Base-by-base conservation (phyloP, 2,888 invertebrate genomes). In the Colostygia pectinataria region DNA sequence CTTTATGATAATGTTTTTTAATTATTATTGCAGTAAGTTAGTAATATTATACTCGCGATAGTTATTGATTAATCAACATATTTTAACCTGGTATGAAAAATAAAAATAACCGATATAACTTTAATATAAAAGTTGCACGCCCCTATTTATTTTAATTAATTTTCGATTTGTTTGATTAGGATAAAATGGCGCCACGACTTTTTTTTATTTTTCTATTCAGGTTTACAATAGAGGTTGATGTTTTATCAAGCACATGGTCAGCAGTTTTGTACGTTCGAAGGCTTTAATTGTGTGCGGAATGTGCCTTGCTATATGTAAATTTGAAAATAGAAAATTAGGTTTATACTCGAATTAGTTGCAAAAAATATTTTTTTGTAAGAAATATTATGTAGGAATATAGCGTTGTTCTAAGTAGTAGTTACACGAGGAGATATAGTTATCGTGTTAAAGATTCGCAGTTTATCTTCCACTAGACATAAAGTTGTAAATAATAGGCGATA, bases 301-400 rank as follows among this genome's bases (percentile, higher is more conserved):
- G 91, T 91, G 91, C 91, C 90, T 91, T 91, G 90, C 89, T 85
- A 80, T 84, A 51, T 83, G 83, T 89, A 84, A 71, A 83, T 86
- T 84, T 77, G 78, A 66, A 74, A 66, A 74, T 73, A 71, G 71
- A 78, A 80, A 79, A 77, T 80, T 89, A 89, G 88, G 84, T 85
- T 82, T 87, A 89, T 82, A 87, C 88, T 87, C 86, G 88, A 90
- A 89, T 88, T 89, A 89, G 87, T 88, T 88, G 83, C 86, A 83
- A 87, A 77, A 86, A 83, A 84, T 87, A 85, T 87, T 87, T 87
- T 79, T 88, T 86, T 84, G 84, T 87, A 81, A 85, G 61, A 85
- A 82, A 83, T 85, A 84, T 84, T 81, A 79, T 73, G 77, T 84
- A 84, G 82, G 74, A 57, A 74, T 71, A 70, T 87, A 86, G 80